Base-by-base conservation (phyloP, 2,113 vertebrate genomes). In the Nothoprocta pentlandii region DNA sequence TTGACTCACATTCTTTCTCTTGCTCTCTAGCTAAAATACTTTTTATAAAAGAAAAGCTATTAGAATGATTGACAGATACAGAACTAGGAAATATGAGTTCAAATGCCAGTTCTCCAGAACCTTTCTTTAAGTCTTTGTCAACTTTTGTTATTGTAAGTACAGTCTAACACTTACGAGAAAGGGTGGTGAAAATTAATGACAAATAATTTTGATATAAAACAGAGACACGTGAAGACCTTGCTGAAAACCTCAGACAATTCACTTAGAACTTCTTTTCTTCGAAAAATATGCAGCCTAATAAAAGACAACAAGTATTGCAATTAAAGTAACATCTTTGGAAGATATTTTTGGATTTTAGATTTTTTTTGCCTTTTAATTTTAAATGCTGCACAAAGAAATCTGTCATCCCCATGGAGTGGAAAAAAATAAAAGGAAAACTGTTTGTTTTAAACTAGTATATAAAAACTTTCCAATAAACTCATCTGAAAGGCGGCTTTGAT, bases 401-500 rank as follows among this genome's bases (percentile, higher is more conserved):
- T 80, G 26, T n/a, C 58, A 7, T 76, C 63, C 6, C 32, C 32
- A 7, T 67, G 67, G 42, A 68, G 42, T 32, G 47, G 10, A 28
- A 54, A 28, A 51, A 54, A 56, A 92, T 70, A 77, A 39, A 73
- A 59, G 49, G 6, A 92, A 92, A 74, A 68, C 44, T 13, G 3
- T 49, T 91, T 92, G 41, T 90, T 95, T 90, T 69, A 80, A 67
- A 93, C 39, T 51, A n/a, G 19, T 49, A 71, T 66, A 36, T 73
- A 92, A 94, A 95, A 90, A 30, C 44, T 86, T 30, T 49, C 42
- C 21, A 54, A 76, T 75, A 6, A 21, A 53, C 79, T 62, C 3
- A 41, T 54, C 46, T 75, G 85, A 96, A 95, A 59, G 83, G 74
- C 80, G 76, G 28, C 61, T 92, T 93, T 94, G 76, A 84, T 95